Percentiles rank a stretch among this genome's conserved stretches.
Conservation (phyloP, 2,113 vertebrate genomes). For the Bos javanicus region DNA sequence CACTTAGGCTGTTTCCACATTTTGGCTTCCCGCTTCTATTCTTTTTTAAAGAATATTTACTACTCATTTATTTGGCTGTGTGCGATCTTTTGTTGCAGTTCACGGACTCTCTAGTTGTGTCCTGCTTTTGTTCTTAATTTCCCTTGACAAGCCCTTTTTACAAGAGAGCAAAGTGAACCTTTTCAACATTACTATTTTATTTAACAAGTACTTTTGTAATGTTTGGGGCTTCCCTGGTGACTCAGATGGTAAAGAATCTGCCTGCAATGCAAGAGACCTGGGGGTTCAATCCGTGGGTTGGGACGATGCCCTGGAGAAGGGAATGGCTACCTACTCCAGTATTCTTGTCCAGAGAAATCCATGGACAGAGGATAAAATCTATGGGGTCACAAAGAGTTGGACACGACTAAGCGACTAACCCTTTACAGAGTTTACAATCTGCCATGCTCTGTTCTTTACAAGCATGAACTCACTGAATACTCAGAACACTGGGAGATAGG, state of each 20-base stretch:
- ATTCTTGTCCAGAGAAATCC: not conserved
- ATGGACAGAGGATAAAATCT: not conserved
- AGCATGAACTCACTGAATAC: not conserved
- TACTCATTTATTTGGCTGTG: not conserved
- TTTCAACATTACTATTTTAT: not conserved
- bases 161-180: not conserved
- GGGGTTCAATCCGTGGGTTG: not conserved
- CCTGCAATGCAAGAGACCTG: not conserved
- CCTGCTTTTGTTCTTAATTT: not conserved
- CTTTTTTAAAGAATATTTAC: not conserved
- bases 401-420: not conserved
- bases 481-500: not conserved
- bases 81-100: not conserved
- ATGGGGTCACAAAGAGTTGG: not conserved
- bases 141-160: not conserved
- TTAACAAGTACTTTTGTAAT: not conserved
- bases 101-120: not conserved
- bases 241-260: not conserved
- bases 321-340: not conserved
- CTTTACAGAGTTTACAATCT: not conserved
- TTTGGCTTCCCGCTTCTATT: not conserved
- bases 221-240: not conserved
- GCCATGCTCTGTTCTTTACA: not conserved
- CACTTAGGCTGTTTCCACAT: not conserved
- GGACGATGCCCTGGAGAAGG: not conserved